Base-by-base conservation (phyloP, 2,797 vertebrate species). In the Dendrocincla tyrannina region DNA sequence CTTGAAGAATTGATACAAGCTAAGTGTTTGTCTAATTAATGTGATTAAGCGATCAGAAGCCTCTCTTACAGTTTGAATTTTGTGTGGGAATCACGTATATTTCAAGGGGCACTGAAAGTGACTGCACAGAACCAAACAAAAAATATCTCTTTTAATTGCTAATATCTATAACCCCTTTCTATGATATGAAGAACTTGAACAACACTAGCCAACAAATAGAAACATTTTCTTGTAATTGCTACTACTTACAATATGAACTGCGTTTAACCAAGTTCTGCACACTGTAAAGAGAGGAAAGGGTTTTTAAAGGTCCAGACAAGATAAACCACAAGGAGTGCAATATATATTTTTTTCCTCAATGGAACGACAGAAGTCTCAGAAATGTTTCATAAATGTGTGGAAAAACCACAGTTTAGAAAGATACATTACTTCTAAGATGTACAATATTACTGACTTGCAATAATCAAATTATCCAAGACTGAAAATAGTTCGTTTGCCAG, bases 1-100 rank as follows among this genome's bases (percentile, higher is more conserved):
- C 76, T 86, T 93, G 82, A 88, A 92, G 75, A 93, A 75, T 93
- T 91, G 96, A 91, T 83, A 50, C 22, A 89, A 93, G 62, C 78
- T 85, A 56, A 69, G 32, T 82, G 53, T 74, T 85, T 85, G 46
- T 74, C 86, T 82, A 81, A 60, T 96, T 89, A 73, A 68, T 85
- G 20, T 93, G 58, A 91, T 80, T 46, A 77, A 93, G 23, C 19
- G 82, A 70, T 92, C 76, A 69, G 47, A 93, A 96, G 2, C 7
- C 39, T 25, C 25, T 76, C 52, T 74, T 73, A 92, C 13, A 30
- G 73, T 93, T 95, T 96, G 66, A 44, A 85, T 96, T 97, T 96
- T 95, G 52, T 85, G 72, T 88, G 56, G 67, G 42, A 93, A 92
- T 74, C 17, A 27, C 49, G n/a, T 47, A 76, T 94, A 91, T 96